phyloP scores from a whole-genome alignment of 2,113 vertebrate genomes.

The Alces alces region DNA sequence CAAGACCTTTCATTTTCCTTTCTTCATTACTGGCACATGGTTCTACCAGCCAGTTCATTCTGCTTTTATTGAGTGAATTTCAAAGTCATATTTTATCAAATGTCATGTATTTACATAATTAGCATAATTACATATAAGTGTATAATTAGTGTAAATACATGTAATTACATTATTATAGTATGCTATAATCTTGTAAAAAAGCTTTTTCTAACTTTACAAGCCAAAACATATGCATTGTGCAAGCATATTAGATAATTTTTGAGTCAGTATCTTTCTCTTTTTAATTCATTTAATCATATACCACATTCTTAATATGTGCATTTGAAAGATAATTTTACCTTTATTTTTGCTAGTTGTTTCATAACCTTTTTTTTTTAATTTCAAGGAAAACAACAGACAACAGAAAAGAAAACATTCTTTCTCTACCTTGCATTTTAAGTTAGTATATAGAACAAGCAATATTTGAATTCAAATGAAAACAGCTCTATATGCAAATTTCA shows the following conservation, averaged over 20 bases:
- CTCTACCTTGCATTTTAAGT: background rate
- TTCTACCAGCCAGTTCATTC: background rate
- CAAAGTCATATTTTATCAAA: conserved; percentile 47
- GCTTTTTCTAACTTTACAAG: conserved; percentile 41
- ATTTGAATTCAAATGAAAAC: background rate
- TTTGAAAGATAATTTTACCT: background rate
- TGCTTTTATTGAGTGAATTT: conserved; percentile 51
- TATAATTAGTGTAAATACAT: conserved; percentile 62
- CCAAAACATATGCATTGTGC: conserved; percentile 4
- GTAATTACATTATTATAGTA: conserved; percentile 69
- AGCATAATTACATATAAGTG: conserved; percentile 62
- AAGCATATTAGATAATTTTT: conserved; percentile 33
- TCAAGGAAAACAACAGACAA: background rate
- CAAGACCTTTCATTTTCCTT: background rate
- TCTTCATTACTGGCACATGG: background rate
- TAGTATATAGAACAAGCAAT: background rate
- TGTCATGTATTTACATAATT: conserved; percentile 69
- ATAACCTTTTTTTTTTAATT: background rate
- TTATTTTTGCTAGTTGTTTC: background rate
- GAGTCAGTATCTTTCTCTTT: background rate
- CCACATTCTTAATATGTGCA: background rate
- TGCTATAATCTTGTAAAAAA: conserved; percentile 54
- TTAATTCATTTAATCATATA: conserved; percentile 38
- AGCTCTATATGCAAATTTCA: conserved; percentile 13
- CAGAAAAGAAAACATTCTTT: background rate